Evolutionary conservation across 2,888 invertebrate genomes (phyloP).

Genomic region (Rotaria magnacalcarata): DNA sequence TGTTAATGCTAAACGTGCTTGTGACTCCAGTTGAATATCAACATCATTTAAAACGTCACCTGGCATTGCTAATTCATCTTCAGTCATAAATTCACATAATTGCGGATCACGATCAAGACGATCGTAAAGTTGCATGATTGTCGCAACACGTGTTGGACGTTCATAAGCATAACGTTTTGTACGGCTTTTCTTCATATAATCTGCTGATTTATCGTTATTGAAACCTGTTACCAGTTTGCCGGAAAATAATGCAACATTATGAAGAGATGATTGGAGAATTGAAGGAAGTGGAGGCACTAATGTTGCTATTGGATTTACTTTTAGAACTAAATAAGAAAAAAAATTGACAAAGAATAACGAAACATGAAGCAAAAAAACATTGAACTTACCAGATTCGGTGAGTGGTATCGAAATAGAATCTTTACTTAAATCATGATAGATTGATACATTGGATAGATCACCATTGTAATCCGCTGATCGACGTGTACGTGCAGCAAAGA

Average conservation of each 20-base stretch:
- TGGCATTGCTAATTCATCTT: slow-evolving; percentile 62
- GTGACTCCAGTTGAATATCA: slow-evolving; percentile 74
- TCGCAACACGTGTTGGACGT: slow-evolving; percentile 38
- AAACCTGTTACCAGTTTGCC: slow-evolving; percentile 23
- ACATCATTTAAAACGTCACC: slow-evolving; percentile 83
- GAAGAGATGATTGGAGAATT: not conserved
- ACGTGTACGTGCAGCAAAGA: slow-evolving; percentile 33
- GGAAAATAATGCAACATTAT: not conserved
- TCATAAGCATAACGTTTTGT: slow-evolving; percentile 42
- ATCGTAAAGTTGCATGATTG: slow-evolving; percentile 39
- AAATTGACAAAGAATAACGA: not conserved
- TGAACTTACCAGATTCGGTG: not conserved
- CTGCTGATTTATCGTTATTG: not conserved
- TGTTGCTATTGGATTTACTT: not conserved
- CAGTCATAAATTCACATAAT: slow-evolving; percentile 39
- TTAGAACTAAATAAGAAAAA: not conserved
- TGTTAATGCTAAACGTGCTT: slow-evolving; percentile 88
- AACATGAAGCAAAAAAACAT: not conserved
- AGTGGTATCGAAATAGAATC: not conserved
- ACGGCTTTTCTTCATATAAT: not conserved
- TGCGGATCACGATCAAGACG: slow-evolving; percentile 42
- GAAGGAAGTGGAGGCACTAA: not conserved
- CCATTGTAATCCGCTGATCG: not conserved
- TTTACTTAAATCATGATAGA: not conserved
- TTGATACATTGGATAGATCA: not conserved